These are phyloP conservation scores for Pavo muticus DNA, from an alignment of 2,113 vertebrate species.

Conservation along the genomic window DNA sequence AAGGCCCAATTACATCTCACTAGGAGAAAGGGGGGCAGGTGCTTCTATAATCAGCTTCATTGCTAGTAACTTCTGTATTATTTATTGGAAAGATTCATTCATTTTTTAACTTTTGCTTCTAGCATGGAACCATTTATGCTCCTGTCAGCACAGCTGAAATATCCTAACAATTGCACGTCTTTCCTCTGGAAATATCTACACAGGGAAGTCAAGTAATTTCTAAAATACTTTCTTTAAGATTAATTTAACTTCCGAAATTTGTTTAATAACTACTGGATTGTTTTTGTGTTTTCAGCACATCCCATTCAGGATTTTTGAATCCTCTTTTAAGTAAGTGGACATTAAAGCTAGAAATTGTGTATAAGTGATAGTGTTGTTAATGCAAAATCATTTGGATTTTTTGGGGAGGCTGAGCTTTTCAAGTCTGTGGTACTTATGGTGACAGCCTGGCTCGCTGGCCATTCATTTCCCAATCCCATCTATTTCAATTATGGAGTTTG, in stretches of 20 bases:
- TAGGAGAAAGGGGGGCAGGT: constrained; percentile 44
- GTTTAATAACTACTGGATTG: constrained; percentile 48
- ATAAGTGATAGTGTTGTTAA: background rate
- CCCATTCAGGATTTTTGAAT: background rate
- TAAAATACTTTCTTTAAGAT: background rate
- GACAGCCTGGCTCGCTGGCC: background rate
- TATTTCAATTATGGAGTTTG: constrained; percentile 22
- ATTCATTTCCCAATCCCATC: background rate
- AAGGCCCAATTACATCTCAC: constrained; percentile 55
- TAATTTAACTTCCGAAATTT: constrained; percentile 38
- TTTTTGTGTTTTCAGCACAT: constrained; percentile 13
- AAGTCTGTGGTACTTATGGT: background rate
- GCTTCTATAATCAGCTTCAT: background rate
- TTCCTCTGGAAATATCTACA: background rate
- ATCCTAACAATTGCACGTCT: background rate
- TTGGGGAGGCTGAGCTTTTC: background rate
- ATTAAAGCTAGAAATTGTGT: background rate
- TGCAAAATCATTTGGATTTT: background rate
- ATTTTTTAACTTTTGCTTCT: background rate
- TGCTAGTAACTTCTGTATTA: background rate
- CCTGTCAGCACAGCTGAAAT: background rate
- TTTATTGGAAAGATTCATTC: background rate
- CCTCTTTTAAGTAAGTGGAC: background rate
- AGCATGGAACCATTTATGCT: background rate
- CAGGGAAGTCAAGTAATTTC: constrained; percentile 5